phyloP scores from a whole-genome alignment of 2,113 vertebrate species.

The Phrynosoma blainvillii region DNA sequence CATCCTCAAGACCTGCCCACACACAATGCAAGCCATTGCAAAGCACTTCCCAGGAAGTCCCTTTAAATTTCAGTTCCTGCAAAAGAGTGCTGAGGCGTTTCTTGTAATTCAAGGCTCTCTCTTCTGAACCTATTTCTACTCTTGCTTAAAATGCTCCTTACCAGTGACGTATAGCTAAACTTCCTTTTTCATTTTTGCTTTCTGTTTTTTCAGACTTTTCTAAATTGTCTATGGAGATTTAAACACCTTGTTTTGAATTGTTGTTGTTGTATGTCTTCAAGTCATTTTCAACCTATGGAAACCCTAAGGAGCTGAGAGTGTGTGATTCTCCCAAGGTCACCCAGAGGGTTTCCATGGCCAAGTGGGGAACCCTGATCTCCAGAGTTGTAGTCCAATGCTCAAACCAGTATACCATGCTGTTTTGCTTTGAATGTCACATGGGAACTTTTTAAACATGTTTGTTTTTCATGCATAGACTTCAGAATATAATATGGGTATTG shows the following conservation, averaged over 20 bases:
- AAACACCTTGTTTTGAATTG: too few species aligned
- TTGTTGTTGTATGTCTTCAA: too few species aligned
- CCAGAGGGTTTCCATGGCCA: too few species aligned
- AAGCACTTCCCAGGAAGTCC: conserved; percentile 45
- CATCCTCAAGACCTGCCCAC: too few species aligned
- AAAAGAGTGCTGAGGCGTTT: background rate
- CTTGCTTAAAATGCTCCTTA: conserved; percentile 17
- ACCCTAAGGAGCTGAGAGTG: too few species aligned
- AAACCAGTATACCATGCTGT: too few species aligned
- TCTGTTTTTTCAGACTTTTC: background rate
- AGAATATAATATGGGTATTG: background rate
- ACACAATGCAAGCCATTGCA: conserved; percentile 42
- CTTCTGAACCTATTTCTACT: background rate
- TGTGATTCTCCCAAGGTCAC: too few species aligned
- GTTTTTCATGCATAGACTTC: background rate
- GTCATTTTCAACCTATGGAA: too few species aligned
- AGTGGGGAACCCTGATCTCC: too few species aligned
- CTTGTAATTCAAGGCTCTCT: conserved; percentile 13
- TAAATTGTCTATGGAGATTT: background rate
- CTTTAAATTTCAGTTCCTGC: conserved; percentile 29
- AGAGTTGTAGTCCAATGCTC: too few species aligned
- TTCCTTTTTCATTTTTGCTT: background rate
- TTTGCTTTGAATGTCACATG: background rate
- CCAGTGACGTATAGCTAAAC: rapidly evolving
- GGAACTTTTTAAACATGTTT: background rate